These are phyloP conservation scores for Sesamia nonagrioides DNA, from an alignment of 1,140 invertebrate species.

Conservation along the genomic window DNA sequence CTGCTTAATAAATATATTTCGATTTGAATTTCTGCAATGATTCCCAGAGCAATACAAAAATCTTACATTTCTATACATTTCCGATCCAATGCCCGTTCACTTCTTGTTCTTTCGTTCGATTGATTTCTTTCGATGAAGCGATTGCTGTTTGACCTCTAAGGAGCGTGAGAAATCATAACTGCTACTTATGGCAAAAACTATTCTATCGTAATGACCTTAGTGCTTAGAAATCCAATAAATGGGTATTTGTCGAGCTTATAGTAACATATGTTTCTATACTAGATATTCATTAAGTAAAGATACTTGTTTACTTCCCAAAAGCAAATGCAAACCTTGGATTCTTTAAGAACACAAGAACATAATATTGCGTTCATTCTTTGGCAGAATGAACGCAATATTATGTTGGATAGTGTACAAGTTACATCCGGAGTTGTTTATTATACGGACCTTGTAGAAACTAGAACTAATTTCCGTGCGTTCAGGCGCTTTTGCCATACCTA, in stretches of 20 bases:
- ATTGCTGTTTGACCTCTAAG: conserved; percentile 13
- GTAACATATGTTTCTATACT: too few relatives aligned
- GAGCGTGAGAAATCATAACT: conserved; percentile 4
- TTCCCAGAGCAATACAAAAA: not conserved
- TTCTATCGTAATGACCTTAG: not conserved
- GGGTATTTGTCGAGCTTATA: not conserved
- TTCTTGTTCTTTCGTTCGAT: conserved; percentile 6
- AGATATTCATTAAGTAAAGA: too few relatives aligned
- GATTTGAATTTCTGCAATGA: not conserved
- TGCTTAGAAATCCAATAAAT: not conserved
- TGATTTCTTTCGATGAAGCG: conserved; percentile 7
- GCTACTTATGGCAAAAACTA: not conserved
- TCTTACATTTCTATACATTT: conserved; percentile 4
- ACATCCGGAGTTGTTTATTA: too few relatives aligned
- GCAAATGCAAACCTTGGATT: too few relatives aligned
- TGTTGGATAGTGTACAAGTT: too few relatives aligned
- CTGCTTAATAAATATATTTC: not conserved
- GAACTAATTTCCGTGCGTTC: too few relatives aligned
- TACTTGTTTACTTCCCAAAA: too few relatives aligned
- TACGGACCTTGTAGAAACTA: too few relatives aligned
- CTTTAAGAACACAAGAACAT: too few relatives aligned
- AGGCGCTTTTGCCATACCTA: too few relatives aligned
- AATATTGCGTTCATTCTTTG: too few relatives aligned
- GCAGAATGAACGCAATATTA: too few relatives aligned
- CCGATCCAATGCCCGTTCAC: not conserved